Base-by-base conservation (phyloP, 2,888 invertebrate species). In the Mongoloraphidia duomilia region DNA sequence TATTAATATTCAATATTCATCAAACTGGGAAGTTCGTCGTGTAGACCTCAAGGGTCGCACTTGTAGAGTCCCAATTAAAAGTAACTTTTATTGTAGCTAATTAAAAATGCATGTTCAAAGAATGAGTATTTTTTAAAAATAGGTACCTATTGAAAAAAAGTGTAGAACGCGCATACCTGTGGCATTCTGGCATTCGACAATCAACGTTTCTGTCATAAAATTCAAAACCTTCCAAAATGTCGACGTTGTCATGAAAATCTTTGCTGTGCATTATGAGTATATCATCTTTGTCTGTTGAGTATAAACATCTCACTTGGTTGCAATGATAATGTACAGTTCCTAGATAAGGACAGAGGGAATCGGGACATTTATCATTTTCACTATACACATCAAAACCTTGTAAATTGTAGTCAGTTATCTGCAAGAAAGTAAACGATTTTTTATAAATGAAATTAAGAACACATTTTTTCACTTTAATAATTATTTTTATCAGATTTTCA, bases 251-350 rank as follows among this genome's bases (percentile, higher is more conserved):
- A 65, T 93, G 92, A 59, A 86, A 87, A 64, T 91, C 90, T 59
- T 85, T 80, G 65, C 87, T 81, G 62, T 93, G 93, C 58, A 84
- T 79, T 51, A 85, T 77, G 58, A 92, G 76, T 37, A 83, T 78
- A 53, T 84, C 81, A 50, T 85, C 80, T 44, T 82, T 76, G 62
- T 89, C 86, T 1, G 87, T 84, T 9, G 86, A 81, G 59, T 86
- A 90, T 61, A 87, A 82, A 63, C 93, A 94, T 57, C 83, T 69
- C 10, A 76, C 76, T 57, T 88, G 83, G 41, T 81, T 82, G 69
- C 93, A 94, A 64, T 94, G 94, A 60, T 82, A 86, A 65, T 94
- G 94, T 43, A 80, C 74, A 54, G 79, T 76, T 5, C 79, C 74
- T 49, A 80, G 67, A 52, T 79, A 78, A 17, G 79, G 77, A 63